Evolutionary conservation across 1,140 invertebrate species (phyloP).

Genomic region (Diachasmimorpha longicaudata): DNA sequence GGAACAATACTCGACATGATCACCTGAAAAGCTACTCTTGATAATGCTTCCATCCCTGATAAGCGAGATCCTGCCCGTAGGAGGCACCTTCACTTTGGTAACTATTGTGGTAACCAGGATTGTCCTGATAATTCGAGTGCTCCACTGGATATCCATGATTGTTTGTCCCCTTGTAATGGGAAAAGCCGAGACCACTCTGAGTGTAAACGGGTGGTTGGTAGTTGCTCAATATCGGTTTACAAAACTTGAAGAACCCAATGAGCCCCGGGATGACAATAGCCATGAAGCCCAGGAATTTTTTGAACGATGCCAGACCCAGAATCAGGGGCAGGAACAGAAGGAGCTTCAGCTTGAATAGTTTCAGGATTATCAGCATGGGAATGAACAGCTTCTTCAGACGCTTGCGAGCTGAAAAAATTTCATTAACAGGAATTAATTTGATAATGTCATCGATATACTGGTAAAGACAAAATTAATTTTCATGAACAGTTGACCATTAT

Average conservation of each 20-base stretch:
- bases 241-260: constrained; percentile 82
- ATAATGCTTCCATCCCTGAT: constrained; percentile 71
- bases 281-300: constrained; percentile 80
- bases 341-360: constrained; percentile 83
- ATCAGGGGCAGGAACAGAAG: constrained; percentile 81
- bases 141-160: constrained; percentile 30
- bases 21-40: constrained; percentile 19
- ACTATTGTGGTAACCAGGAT: constrained; percentile 37
- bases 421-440: neutral
- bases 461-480: too few species aligned
- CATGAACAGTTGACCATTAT: too few species aligned
- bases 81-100: constrained; percentile 64
- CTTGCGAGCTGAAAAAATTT: constrained; percentile 69
- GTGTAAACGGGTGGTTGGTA: constrained; percentile 62
- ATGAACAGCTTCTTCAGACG: constrained; percentile 83
- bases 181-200: constrained; percentile 62
- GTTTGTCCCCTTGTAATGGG: constrained; percentile 60
- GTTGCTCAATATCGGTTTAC: constrained; percentile 63
- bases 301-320: constrained; percentile 80
- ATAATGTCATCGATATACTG: too few species aligned
- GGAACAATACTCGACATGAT: neutral
- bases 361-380: constrained; percentile 78
- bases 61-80: constrained; percentile 72
- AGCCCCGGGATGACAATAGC: constrained; percentile 77
- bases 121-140: constrained; percentile 27